These are phyloP conservation scores for Hesperophylax magnus DNA, from an alignment of 1,140 invertebrate species.

Conservation along the genomic window DNA sequence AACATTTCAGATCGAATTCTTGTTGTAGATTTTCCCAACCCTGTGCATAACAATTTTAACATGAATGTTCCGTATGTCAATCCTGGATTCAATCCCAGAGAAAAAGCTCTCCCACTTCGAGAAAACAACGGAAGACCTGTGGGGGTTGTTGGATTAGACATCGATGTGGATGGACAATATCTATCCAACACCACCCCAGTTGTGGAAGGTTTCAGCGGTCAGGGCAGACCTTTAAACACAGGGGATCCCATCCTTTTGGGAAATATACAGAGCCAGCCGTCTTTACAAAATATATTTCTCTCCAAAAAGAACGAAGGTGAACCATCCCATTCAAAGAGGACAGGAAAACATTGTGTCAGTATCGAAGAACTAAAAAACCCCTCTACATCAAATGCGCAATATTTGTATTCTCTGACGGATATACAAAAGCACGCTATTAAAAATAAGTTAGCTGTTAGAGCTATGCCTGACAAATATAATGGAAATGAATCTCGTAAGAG, in stretches of 20 bases:
- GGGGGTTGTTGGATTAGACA: constrained; percentile 65
- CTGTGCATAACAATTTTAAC: constrained; percentile 59
- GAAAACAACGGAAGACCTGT: constrained; percentile 61
- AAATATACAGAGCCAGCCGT: constrained; percentile 50
- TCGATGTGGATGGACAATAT: constrained; percentile 66
- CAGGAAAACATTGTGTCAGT: constrained; percentile 7
- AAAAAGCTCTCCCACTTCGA: constrained; percentile 61
- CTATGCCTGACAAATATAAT: constrained; percentile 49
- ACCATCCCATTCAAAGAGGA: constrained; percentile 23
- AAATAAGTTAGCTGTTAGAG: constrained; percentile 52
- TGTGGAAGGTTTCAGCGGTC: constrained; percentile 68
- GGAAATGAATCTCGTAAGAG: constrained; percentile 38
- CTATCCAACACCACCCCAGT: constrained; percentile 68
- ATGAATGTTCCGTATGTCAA: constrained; percentile 58
- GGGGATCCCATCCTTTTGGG: constrained; percentile 63
- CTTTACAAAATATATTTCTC: constrained; percentile 42
- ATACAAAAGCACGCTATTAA: constrained; percentile 41
- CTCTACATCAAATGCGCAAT: constrained; percentile 21
- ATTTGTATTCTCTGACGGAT: constrained; percentile 42
- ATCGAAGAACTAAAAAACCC: constrained; percentile 29
- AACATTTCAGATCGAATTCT: constrained; percentile 87
- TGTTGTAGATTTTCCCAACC: constrained; percentile 81
- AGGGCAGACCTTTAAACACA: constrained; percentile 65
- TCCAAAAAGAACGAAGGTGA: constrained; percentile 48
- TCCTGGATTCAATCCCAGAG: constrained; percentile 56